Evolutionary conservation across 2,888 invertebrate species (phyloP), one percentile per base, ranked within the genome.

Genomic region (Amiota mariae): DNA sequence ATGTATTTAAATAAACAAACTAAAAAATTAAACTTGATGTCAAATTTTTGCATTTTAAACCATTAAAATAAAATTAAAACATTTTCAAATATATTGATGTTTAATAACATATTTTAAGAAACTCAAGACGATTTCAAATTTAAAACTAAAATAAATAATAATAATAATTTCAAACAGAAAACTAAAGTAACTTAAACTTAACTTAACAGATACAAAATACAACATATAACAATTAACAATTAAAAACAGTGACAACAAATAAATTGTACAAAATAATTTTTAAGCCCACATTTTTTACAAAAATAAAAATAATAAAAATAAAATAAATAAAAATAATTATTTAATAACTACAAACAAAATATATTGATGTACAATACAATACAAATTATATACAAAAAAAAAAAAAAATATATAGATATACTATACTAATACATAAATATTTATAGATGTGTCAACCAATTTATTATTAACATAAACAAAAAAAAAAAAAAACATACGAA

Each of bases 221-320:
- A n/a, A n/a, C n/a, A n/a, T n/a, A n/a, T n/a, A 2, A 64, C 49
- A 48, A 75, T 2, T 24, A 70, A 46, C 11, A 48, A 67, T n/a
- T 70, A 72, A 72, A 56, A 49, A 36, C 70, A 72, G 18, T 72
- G 82, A 85, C 84, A 82, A 85, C 86, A 86, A 86, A 80, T 79
- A 79, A 78, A 86, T 85, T 85, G 85, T 86, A 85, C 86, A 86
- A 86, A 85, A 84, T 85, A 85, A 79, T 47, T 76, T 36, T 71
- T 85, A 85, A 86, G 85, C 82, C 78, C 77, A 78, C 78, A 74
- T 76, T 72, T 36, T 76, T 66, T 81, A 77, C 59, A 47, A 80
- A 77, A 78, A 72, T 48, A 75, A 49, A 66, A 75, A 61, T 36
- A 18, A n/a, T n/a, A n/a, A n/a, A n/a, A 49, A 67, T 70, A 64